These are phyloP conservation scores for Neoascia interrupta DNA, from an alignment of 2,888 invertebrate species.

Conservation along the genomic window DNA sequence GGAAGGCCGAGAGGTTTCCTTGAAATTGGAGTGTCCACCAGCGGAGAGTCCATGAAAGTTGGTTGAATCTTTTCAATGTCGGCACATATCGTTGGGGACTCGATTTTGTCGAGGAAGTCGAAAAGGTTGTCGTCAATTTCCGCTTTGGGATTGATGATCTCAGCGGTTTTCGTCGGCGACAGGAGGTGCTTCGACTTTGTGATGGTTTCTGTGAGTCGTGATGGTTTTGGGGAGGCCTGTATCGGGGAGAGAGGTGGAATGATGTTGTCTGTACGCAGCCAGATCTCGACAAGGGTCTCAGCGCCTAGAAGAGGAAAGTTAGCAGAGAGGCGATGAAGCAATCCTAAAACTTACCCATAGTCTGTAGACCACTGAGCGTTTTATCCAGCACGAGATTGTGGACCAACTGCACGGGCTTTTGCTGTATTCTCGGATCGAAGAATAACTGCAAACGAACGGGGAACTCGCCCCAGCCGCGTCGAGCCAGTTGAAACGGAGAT, in stretches of 20 bases:
- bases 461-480: constrained; percentile 96
- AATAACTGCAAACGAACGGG: constrained; percentile 89
- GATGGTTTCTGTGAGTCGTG: constrained; percentile 25
- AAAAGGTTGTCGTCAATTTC: constrained; percentile 76
- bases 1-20: constrained; percentile 46
- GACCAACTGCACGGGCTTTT: constrained; percentile 89
- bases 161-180: constrained; percentile 68
- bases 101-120: constrained; percentile 76
- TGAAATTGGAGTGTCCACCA: constrained; percentile 42
- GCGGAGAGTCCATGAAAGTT: constrained; percentile 72
- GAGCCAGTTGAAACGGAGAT: constrained; percentile 90
- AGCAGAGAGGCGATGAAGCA: too few relatives aligned
- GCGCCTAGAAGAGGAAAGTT: constrained; percentile 81
- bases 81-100: constrained; percentile 73
- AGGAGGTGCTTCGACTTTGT: constrained; percentile 59
- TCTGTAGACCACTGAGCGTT: constrained; percentile 90
- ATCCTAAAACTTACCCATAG: constrained; percentile 84
- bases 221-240: constrained; percentile 10
- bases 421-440: constrained; percentile 85
- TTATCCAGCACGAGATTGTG: constrained; percentile 91
- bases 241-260: constrained; percentile 23
- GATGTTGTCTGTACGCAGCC: constrained; percentile 81
- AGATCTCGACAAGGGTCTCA: constrained; percentile 89
- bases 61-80: constrained; percentile 79
- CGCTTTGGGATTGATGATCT: constrained; percentile 71